phyloP scores from a whole-genome alignment of 2,113 vertebrate species.

The Anser cygnoides region DNA sequence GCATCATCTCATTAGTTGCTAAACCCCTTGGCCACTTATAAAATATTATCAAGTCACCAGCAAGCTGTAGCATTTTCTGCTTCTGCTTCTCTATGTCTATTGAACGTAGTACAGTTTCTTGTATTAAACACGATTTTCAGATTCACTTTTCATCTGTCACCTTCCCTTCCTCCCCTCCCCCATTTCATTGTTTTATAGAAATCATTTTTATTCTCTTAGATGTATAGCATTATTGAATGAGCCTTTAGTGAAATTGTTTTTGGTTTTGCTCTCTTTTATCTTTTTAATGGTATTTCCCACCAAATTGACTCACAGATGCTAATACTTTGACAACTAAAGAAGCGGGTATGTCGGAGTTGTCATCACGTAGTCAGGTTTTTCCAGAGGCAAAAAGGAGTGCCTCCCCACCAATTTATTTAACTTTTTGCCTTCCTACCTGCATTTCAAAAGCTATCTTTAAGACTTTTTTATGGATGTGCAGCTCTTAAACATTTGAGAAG shows the following conservation, averaged over 20 bases:
- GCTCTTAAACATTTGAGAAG: conserved; percentile 28
- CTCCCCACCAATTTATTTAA: conserved; percentile 20
- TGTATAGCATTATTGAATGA: background rate
- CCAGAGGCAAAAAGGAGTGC: background rate
- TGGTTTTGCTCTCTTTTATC: conserved; percentile 33
- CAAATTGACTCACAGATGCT: conserved; percentile 21
- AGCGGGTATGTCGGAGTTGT: background rate
- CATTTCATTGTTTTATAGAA: background rate
- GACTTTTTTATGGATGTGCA: background rate
- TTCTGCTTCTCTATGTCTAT: background rate
- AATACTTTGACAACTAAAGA: conserved; percentile 51
- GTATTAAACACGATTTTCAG: background rate
- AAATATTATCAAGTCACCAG: background rate
- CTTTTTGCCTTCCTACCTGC: background rate
- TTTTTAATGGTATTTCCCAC: conserved; percentile 20
- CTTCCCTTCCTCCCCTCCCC: background rate
- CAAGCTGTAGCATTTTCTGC: background rate
- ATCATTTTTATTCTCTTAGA: background rate
- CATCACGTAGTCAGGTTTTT: conserved; percentile 28
- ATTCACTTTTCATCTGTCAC: background rate
- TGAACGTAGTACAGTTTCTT: background rate
- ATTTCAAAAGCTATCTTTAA: conserved; percentile 25
- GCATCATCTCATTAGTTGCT: background rate
- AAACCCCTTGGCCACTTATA: background rate
- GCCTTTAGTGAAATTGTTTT: background rate